phyloP scores from a whole-genome alignment of 1,140 invertebrate species.

The silkworm (Bombyx mori) region ASM3026992v2 NC_085110.1:14319001-14319500 shows the following conservation, averaged over 20 bases:
- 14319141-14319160: constrained; percentile 34
- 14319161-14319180: constrained; percentile 33
- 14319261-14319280: too few relatives aligned
- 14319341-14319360: too few relatives aligned
- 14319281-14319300: too few relatives aligned
- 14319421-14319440: too few relatives aligned
- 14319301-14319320: too few relatives aligned
- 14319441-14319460: too few relatives aligned
- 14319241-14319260: constrained; percentile 11
- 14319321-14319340: too few relatives aligned
- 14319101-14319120: constrained; percentile 34
- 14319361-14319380: too few relatives aligned
- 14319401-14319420: too few relatives aligned
- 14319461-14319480: too few relatives aligned
- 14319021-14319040: constrained; percentile 29
- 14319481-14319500: too few relatives aligned
- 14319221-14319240: constrained; percentile 41
- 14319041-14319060: constrained; percentile 26
- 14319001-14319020: constrained; percentile 21
- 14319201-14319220: constrained; percentile 35
- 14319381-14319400: too few relatives aligned
- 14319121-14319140: constrained; percentile 15
- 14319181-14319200: constrained; percentile 29
- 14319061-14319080: constrained; percentile 19
- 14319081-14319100: constrained; percentile 43